These are phyloP conservation scores for western clawed frog (Xenopus tropicalis) DNA, from an alignment of 2,113 vertebrate species.

Conservation along the genomic window UCB_Xtro_10.0 CM004445.2:106656001-106656500, in stretches of 20 bases:
- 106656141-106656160: conserved; percentile 59
- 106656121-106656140: conserved; percentile 72
- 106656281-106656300: conserved; percentile 57
- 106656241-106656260: conserved; percentile 52
- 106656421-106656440: conserved; percentile 82
- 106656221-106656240: conserved; percentile 67
- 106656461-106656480: conserved; percentile 82
- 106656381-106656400: conserved; percentile 63
- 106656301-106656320: conserved; percentile 53
- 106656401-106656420: conserved; percentile 64
- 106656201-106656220: conserved; percentile 69
- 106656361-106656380: conserved; percentile 55
- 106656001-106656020: conserved; percentile 64
- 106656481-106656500: conserved; percentile 84
- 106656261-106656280: conserved; percentile 54
- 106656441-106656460: conserved; percentile 83
- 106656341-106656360: conserved; percentile 55
- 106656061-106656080: conserved; percentile 69
- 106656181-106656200: conserved; percentile 71
- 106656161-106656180: conserved; percentile 52
- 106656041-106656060: conserved; percentile 63
- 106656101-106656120: conserved; percentile 58
- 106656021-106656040: conserved; percentile 74
- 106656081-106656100: conserved; percentile 61
- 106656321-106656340: conserved; percentile 54